Percentiles rank a stretch among this genome's conserved stretches.
These are phyloP conservation scores for Hipparchia sbordonii DNA, from an alignment of 2,888 invertebrate species.

Conservation along the genomic window DNA sequence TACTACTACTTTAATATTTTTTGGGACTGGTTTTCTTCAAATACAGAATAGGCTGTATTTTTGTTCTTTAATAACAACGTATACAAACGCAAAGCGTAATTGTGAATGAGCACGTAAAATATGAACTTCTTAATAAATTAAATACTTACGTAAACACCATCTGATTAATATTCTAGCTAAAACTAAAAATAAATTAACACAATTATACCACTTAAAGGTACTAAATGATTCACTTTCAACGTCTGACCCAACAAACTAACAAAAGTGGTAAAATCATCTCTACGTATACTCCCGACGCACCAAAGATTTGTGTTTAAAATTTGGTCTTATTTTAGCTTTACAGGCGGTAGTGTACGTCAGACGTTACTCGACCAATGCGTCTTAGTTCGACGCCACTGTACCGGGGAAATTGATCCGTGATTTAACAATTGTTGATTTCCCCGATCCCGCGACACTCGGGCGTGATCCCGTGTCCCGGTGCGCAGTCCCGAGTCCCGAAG, in stretches of 20 bases:
- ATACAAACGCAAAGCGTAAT: too few relatives aligned
- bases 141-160: too few relatives aligned
- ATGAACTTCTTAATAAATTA: too few relatives aligned
- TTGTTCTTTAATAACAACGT: too few relatives aligned
- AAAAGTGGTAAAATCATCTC: conserved; percentile 61
- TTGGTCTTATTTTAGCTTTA: conserved; percentile 84
- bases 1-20: too few relatives aligned
- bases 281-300: conserved; percentile 60
- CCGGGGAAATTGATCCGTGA: conserved; percentile 46
- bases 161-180: too few relatives aligned
- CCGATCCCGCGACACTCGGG: conserved; percentile 40
- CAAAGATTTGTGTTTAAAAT: conserved; percentile 83
- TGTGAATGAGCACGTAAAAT: too few relatives aligned
- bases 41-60: too few relatives aligned
- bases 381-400: conserved; percentile 72
- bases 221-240: conserved; percentile 3
- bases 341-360: conserved; percentile 80
- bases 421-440: conserved; percentile 22
- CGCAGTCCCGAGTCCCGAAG: conserved; percentile 37
- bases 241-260: conserved; percentile 8
- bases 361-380: conserved; percentile 76
- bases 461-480: conserved; percentile 37
- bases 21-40: too few relatives aligned
- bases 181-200: background rate
- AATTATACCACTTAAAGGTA: background rate